phyloP scores from a whole-genome alignment of 2,113 vertebrate genomes.

The Apeltes quadracus region DNA sequence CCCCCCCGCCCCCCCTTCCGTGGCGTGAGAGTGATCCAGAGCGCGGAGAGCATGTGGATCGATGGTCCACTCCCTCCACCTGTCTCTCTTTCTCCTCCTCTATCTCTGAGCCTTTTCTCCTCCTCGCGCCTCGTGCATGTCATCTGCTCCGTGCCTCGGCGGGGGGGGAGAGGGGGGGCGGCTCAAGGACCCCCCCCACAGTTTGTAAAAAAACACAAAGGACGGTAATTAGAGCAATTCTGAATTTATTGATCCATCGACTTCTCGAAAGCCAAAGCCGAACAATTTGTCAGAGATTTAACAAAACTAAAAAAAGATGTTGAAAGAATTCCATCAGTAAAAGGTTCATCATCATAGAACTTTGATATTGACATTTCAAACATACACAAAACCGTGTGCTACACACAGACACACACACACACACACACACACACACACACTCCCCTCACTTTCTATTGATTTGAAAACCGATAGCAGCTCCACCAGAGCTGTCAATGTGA shows the following conservation, averaged over 20 bases:
- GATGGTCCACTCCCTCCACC: background rate
- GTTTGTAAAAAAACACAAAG: background rate
- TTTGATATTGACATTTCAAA: slow-evolving; percentile 35
- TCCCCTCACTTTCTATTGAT: slow-evolving; percentile 81
- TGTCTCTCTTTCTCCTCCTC: slow-evolving; percentile 2
- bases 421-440: slow-evolving; percentile 53
- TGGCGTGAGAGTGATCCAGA: slow-evolving; percentile 22
- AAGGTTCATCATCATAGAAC: slow-evolving; percentile 28
- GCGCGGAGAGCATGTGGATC: slow-evolving; percentile 26
- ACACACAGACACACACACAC: slow-evolving; percentile 11
- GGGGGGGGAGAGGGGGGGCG: no score
- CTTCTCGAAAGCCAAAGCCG: background rate
- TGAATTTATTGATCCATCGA: slow-evolving; percentile 19
- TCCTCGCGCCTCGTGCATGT: slow-evolving; percentile 24
- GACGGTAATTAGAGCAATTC: slow-evolving; percentile 28
- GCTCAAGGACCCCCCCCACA: slow-evolving; percentile 31
- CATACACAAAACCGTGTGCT: slow-evolving; percentile 1
- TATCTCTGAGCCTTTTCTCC: slow-evolving; percentile 24
- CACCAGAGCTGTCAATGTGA: slow-evolving; percentile 58
- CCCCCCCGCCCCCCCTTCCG: slow-evolving; percentile 29
- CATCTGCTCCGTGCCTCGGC: slow-evolving; percentile 27
- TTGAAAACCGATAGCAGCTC: slow-evolving; percentile 80
- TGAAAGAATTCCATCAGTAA: slow-evolving; percentile 4
- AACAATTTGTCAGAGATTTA: background rate
- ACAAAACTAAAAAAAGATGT: background rate